Evolutionary conservation across 2,113 vertebrate species (phyloP).

Genomic region (Rhabdomys dilectus): DNA sequence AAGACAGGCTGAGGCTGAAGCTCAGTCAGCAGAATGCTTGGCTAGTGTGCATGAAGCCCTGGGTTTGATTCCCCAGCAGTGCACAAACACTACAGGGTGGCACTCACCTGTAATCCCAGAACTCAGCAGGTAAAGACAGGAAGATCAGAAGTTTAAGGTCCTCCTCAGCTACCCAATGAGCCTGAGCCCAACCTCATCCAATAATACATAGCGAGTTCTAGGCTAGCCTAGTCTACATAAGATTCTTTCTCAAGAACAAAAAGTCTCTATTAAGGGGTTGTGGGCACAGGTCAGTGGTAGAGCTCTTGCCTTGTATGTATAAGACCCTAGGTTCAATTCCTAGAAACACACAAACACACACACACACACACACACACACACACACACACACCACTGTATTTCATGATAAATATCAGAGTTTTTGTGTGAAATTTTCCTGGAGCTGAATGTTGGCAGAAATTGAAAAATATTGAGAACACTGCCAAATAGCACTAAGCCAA

Average conservation of each 20-base stretch:
- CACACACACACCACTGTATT: neutral
- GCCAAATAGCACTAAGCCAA: neutral
- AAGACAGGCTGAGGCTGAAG: neutral
- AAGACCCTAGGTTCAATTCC: neutral
- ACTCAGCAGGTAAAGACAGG: neutral
- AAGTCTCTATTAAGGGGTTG: neutral
- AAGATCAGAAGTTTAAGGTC: neutral
- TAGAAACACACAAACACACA: neutral
- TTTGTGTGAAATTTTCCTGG: neutral
- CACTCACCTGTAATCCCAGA: neutral
- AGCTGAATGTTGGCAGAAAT: conserved; percentile 33
- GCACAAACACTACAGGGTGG: neutral
- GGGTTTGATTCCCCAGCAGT: neutral
- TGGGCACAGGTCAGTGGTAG: neutral
- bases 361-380: neutral
- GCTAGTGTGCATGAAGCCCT: neutral
- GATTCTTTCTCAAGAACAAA: neutral
- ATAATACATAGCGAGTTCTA: neutral
- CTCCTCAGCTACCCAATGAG: neutral
- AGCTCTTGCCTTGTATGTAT: neutral
- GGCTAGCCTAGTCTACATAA: neutral
- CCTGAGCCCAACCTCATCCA: neutral
- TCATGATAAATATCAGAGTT: neutral
- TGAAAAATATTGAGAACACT: conserved; percentile 43
- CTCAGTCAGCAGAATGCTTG: neutral